These are phyloP conservation scores for Melanostigma gelatinosum DNA, from an alignment of 2,113 vertebrate genomes.

Conservation along the genomic window DNA sequence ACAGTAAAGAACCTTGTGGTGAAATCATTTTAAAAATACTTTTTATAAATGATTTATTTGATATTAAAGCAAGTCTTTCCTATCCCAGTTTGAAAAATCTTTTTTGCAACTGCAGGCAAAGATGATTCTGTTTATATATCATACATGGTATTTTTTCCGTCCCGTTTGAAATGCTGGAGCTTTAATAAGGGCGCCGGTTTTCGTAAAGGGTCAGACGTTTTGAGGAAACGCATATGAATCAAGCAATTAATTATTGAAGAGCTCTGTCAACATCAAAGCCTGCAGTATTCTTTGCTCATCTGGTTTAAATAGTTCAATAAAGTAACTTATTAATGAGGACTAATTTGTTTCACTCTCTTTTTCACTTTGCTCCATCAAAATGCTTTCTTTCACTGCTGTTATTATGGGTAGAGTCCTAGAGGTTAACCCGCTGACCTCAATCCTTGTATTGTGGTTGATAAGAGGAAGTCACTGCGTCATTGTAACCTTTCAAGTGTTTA, in stretches of 20 bases:
- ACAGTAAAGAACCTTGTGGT: background rate
- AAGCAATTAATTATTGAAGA: conserved; percentile 80
- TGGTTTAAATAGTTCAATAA: conserved; percentile 80
- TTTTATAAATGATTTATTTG: background rate
- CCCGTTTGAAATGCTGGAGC: conserved; percentile 52
- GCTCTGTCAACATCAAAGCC: conserved; percentile 78
- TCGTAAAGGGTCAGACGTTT: conserved; percentile 71
- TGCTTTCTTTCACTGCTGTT: conserved; percentile 55
- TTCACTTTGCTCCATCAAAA: conserved; percentile 51
- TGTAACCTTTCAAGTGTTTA: conserved; percentile 67
- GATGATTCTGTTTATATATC: conserved; percentile 43
- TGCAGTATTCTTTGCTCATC: conserved; percentile 71
- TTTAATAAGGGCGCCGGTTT: conserved; percentile 60
- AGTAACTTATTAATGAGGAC: conserved; percentile 80
- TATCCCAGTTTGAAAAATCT: background rate
- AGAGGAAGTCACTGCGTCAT: conserved; percentile 51
- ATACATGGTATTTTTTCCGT: conserved; percentile 38
- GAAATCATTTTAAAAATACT: background rate
- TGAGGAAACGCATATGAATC: conserved; percentile 78
- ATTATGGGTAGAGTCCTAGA: conserved; percentile 20
- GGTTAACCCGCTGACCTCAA: conserved; percentile 55
- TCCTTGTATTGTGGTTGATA: conserved; percentile 55
- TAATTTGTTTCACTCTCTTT: conserved; percentile 75
- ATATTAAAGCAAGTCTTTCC: conserved; percentile 20
- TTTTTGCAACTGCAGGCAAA: conserved; percentile 28